phyloP scores from a whole-genome alignment of 2,888 invertebrate species.

The Fragum fragum region DNA sequence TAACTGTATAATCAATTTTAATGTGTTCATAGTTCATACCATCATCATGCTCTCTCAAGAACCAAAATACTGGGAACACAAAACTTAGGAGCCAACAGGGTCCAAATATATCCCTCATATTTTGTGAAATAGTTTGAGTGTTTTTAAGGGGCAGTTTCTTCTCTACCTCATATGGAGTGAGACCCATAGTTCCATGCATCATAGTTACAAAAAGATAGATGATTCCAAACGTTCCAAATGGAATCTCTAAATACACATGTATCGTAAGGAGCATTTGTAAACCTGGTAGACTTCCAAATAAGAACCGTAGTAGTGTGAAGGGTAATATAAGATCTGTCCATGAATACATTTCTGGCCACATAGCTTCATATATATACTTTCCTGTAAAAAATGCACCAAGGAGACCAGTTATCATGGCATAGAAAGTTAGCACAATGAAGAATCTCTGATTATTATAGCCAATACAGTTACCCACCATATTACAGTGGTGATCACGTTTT shows the following conservation, averaged over 20 bases:
- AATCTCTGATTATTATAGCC: constrained; percentile 81
- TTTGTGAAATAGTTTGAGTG: constrained; percentile 61
- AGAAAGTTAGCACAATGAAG: constrained; percentile 77
- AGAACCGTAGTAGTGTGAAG: constrained; percentile 53
- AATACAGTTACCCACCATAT: constrained; percentile 77
- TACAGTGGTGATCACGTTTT: constrained; percentile 84
- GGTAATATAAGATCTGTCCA: constrained; percentile 71
- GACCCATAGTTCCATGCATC: constrained; percentile 60
- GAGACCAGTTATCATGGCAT: constrained; percentile 64
- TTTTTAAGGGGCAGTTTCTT: constrained; percentile 66
- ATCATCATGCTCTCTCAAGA: constrained; percentile 73
- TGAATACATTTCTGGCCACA: constrained; percentile 52
- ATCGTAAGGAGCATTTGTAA: constrained; percentile 64
- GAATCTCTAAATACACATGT: constrained; percentile 63
- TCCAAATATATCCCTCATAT: constrained; percentile 74
- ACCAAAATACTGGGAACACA: constrained; percentile 73
- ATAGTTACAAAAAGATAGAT: constrained; percentile 67
- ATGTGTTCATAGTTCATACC: constrained; percentile 74
- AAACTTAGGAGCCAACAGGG: constrained; percentile 78
- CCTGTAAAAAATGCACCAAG: constrained; percentile 66
- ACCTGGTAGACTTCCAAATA: constrained; percentile 54
- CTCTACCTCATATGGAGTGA: constrained; percentile 72
- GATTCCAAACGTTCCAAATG: constrained; percentile 65
- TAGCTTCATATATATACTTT: constrained; percentile 65
- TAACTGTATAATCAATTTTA: constrained; percentile 65